A percentile compares a stretch with the other conserved stretches of the same genome.
phyloP scores from a whole-genome alignment of 2,888 invertebrate species.

The Zeuzera pyrina region DNA sequence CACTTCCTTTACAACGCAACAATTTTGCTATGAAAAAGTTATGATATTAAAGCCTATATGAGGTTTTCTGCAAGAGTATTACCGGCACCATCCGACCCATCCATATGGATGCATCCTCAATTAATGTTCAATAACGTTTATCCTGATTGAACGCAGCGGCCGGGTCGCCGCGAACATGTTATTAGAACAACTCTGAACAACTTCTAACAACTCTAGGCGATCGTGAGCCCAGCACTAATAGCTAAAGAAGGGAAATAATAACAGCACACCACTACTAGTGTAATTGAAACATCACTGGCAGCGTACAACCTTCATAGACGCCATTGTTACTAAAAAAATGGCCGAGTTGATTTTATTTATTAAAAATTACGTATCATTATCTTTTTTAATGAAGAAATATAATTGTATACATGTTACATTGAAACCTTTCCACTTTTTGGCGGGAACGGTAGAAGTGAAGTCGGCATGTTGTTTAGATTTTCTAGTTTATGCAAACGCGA shows the following conservation, averaged over 20 bases:
- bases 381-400: too few species aligned
- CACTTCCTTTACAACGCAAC: too few species aligned
- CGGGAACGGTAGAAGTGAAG: too few species aligned
- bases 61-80: slow-evolving; percentile 5
- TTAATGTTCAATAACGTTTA: slow-evolving; percentile 34
- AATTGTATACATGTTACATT: too few species aligned
- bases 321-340: too few species aligned
- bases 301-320: too few species aligned
- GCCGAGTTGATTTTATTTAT: too few species aligned
- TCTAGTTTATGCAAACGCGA: too few species aligned
- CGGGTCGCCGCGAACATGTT: slow-evolving; percentile 12
- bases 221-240: slow-evolving; percentile 6
- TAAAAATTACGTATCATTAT: too few species aligned
- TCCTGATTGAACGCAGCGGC: slow-evolving; percentile 26
- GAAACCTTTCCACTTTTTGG: too few species aligned
- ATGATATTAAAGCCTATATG: slow-evolving; percentile 12
- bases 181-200: slow-evolving; percentile 10
- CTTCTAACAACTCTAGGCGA: too few species aligned
- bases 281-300: slow-evolving; percentile 26
- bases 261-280: slow-evolving; percentile 9
- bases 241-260: slow-evolving; percentile 17
- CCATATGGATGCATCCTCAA: slow-evolving; percentile 35
- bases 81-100: slow-evolving; percentile 17
- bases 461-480: too few species aligned
- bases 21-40: slow-evolving; percentile 15